These are phyloP conservation scores for Aptenodytes patagonicus DNA, from an alignment of 2,113 vertebrate species.

Conservation along the genomic window DNA sequence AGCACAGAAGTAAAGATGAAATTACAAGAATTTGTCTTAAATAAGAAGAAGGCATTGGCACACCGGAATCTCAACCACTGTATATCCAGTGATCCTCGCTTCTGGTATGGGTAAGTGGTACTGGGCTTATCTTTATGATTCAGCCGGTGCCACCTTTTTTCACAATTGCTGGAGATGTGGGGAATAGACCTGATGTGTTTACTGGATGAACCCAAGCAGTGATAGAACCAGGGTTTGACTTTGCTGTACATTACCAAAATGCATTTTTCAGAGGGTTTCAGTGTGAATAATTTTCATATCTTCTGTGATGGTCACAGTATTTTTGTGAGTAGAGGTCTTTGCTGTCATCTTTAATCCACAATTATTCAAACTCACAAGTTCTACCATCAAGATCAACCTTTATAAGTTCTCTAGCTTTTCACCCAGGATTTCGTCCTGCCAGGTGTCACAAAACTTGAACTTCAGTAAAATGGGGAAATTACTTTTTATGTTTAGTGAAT, in stretches of 20 bases:
- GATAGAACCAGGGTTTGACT: background rate
- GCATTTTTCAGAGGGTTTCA: background rate
- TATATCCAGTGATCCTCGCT: conserved; percentile 90
- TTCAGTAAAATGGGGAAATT: background rate
- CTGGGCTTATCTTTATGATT: background rate
- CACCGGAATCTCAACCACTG: conserved; percentile 96
- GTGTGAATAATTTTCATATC: fast-evolving
- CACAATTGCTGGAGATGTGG: background rate
- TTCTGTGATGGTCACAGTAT: background rate
- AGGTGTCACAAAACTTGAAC: background rate
- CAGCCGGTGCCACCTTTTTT: background rate
- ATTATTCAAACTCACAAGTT: background rate
- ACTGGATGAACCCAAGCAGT: background rate
- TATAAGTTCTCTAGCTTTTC: background rate
- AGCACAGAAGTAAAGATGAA: conserved; percentile 99
- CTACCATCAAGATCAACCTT: background rate
- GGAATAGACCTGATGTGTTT: background rate
- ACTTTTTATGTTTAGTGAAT: background rate
- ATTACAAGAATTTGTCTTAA: conserved; percentile 95
- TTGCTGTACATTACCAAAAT: background rate
- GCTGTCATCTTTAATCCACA: background rate
- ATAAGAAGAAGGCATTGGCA: conserved; percentile 96
- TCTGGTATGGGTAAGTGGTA: conserved; percentile 94
- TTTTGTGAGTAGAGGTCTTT: background rate
- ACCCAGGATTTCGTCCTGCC: background rate